Percentiles rank a stretch among this genome's conserved stretches.
Evolutionary conservation across 2,113 vertebrate genomes (phyloP).

Genomic region (Vulpes lagopus): DNA sequence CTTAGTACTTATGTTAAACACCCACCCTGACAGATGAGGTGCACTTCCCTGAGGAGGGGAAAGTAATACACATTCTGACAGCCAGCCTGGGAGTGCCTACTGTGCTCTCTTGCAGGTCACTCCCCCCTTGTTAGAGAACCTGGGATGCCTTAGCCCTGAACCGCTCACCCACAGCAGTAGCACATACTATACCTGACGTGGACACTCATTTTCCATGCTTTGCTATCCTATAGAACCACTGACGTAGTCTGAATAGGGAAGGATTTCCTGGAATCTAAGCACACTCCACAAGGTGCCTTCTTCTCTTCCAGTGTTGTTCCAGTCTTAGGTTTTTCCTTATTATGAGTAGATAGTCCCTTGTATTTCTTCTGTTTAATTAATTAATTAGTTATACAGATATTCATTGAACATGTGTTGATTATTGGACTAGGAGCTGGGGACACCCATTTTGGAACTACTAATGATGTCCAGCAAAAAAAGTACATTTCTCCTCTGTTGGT

Average conservation of each 20-base stretch:
- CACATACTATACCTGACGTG: neutral
- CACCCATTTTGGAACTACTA: neutral
- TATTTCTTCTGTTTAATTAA: neutral
- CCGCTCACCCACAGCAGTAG: neutral
- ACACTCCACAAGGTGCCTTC: neutral
- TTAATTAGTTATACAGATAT: neutral
- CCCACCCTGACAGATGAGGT: no score
- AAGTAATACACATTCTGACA: neutral
- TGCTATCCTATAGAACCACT: neutral
- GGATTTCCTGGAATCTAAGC: neutral
- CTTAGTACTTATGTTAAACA: neutral
- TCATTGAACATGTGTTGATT: neutral
- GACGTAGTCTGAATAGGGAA: neutral
- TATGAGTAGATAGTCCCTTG: neutral
- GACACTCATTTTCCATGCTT: neutral
- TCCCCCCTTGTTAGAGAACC: neutral
- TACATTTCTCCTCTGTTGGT: neutral
- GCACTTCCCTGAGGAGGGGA: neutral
- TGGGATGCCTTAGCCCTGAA: neutral
- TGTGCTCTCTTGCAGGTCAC: neutral
- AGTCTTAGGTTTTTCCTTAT: neutral
- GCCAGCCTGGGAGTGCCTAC: neutral
- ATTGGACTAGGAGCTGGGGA: neutral
- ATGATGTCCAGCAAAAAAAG: conserved; percentile 8
- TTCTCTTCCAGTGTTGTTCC: neutral